A percentile compares a stretch with the other conserved stretches of the same genome.
These are phyloP conservation scores for Melierax canorus DNA, from an alignment of 2,113 vertebrate species.

Conservation along the genomic window DNA sequence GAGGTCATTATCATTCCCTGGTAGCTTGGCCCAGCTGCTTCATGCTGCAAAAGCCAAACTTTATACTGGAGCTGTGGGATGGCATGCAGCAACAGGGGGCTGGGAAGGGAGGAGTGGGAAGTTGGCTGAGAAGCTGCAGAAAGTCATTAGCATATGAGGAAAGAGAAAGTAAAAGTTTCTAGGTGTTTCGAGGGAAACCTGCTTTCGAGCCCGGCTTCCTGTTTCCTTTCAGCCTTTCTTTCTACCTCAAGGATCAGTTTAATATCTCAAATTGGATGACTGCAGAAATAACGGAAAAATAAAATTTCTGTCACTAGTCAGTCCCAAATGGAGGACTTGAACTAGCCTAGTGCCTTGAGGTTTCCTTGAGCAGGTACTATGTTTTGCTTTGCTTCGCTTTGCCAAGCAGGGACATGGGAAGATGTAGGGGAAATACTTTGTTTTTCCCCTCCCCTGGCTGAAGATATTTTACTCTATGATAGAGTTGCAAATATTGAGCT, in stretches of 20 bases:
- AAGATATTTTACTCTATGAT: background rate
- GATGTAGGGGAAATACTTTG: background rate
- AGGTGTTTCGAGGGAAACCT: constrained; percentile 70
- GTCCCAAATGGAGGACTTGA: background rate
- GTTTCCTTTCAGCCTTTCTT: background rate
- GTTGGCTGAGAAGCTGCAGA: constrained; percentile 71
- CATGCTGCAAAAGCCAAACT: constrained; percentile 97
- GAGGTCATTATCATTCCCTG: constrained; percentile 99
- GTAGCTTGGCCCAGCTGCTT: constrained; percentile 99
- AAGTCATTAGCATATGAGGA: constrained; percentile 72
- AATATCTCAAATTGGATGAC: background rate
- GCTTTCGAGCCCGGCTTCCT: background rate
- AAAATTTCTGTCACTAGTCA: background rate
- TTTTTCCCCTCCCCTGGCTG: background rate
- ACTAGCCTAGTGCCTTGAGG: background rate
- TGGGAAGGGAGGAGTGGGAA: constrained; percentile 75
- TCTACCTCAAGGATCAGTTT: background rate
- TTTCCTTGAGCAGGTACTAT: background rate
- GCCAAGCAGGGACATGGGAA: background rate
- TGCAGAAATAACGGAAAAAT: background rate
- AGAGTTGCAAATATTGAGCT: constrained; percentile 1
- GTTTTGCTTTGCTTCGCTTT: background rate
- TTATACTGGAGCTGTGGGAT: constrained; percentile 85
- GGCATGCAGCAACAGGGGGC: constrained; percentile 83
- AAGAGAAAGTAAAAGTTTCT: constrained; percentile 78